Evolutionary conservation across 2,797 vertebrate genomes (phyloP), one percentile per base, ranked within the genome.

Genomic region (Sebastes iracundus): DNA sequence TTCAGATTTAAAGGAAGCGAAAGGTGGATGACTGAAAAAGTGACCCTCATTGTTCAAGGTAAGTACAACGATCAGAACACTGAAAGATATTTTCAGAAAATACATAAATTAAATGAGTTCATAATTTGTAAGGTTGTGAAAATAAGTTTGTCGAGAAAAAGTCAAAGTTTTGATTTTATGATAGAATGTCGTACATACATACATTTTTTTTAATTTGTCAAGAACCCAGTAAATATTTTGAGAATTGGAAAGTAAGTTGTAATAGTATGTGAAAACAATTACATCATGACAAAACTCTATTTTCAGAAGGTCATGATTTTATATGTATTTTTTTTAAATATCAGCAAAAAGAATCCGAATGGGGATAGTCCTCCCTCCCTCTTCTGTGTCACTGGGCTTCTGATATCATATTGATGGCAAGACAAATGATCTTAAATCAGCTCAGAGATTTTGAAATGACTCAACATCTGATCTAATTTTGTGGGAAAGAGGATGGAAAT

Each of bases 31-130:
- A 88, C 88, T 11, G 25, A 25, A 0, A 10, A 0, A 1, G 1
- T 79, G 9, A 9, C 0, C 0, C 86, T 96, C 13, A 80, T 0
- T n/a, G 88, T 96, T 23, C 0, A 0, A 27, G 81, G 95, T 90
- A 81, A 92, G 92, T 42, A 52, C 49, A 49, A 49, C 3, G 49
- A 9, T 52, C 22, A 71, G 9, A 42, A 49, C 23, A 30, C 7
- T 60, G 0, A 33, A 11, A 20, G 2, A 32, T 28, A 11, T 12
- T 1, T 27, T 56, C 2, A 16, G 9, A 52, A 62, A 11, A 61
- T 28, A 38, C 13, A 69, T 3, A 42, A 38, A 63, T 22, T 7
- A 27, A 62, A 61, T n/a, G 0, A 62, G 2, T 7, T 52, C 6
- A 32, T 20, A 5, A 6, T 25, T 28, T 13, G 0, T 30, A 11